A percentile compares a stretch with the other conserved stretches of the same genome.
Conservation (phyloP, 2,113 vertebrate genomes). For the Osmerus eperlanus region DNA sequence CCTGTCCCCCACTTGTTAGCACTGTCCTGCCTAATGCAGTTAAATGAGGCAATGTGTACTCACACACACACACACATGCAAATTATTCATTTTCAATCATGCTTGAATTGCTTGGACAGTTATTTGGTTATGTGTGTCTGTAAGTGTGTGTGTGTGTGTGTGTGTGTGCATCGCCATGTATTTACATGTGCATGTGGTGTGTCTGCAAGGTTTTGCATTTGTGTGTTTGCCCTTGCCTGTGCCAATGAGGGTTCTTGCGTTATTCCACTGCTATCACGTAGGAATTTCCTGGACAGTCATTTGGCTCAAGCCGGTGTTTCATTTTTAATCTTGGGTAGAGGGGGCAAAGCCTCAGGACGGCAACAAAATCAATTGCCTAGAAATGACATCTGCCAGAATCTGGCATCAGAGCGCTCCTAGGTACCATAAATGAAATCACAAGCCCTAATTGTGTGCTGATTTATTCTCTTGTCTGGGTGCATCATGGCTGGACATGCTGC, state of each 20-base stretch:
- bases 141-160: constrained; percentile 1
- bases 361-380: constrained; percentile 79
- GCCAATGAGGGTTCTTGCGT: constrained; percentile 39
- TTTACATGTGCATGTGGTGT: not conserved
- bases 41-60: constrained; percentile 9
- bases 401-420: constrained; percentile 67
- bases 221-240: not conserved
- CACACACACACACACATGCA: not conserved
- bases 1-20: constrained; percentile 3
- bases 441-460: constrained; percentile 77
- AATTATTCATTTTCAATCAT: constrained; percentile 10
- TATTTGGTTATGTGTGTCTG: constrained; percentile 24
- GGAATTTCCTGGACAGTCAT: constrained; percentile 70
- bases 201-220: not conserved
- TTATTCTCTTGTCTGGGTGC: constrained; percentile 77
- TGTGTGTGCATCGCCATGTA: not conserved
- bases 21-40: not conserved
- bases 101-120: constrained; percentile 13
- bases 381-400: constrained; percentile 80
- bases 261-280: constrained; percentile 65
- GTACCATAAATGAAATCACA: constrained; percentile 78
- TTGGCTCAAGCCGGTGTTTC: constrained; percentile 67
- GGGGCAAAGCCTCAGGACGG: constrained; percentile 68
- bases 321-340: constrained; percentile 71
- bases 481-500: constrained; percentile 54